Conservation (phyloP, 30 jellyfish, hydroid and myxozoan species). For the Hydractinia symbiolongicarpus region DNA sequence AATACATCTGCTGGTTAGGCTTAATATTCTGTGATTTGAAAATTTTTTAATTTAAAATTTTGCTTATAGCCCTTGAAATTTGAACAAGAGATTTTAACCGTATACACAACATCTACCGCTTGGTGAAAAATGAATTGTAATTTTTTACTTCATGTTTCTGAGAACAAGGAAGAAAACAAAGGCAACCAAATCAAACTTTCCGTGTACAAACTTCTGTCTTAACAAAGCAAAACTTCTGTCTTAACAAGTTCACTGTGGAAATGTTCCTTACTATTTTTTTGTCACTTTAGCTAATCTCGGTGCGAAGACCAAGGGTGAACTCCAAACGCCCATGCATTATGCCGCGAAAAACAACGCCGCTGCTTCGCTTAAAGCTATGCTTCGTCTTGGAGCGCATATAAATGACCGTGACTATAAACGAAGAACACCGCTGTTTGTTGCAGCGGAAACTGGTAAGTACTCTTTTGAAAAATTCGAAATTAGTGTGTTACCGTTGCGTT, state of each 20-base stretch:
- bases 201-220: too few species aligned
- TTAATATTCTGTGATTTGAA: too few species aligned
- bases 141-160: too few species aligned
- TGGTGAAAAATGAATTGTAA: too few species aligned
- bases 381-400: slow-evolving; percentile 84
- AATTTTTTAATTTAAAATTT: too few species aligned
- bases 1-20: too few species aligned
- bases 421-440: slow-evolving; percentile 94
- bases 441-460: slow-evolving; percentile 89
- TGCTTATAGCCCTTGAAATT: too few species aligned
- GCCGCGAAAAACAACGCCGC: slow-evolving; percentile 96
- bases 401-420: slow-evolving; percentile 85
- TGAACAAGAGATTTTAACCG: too few species aligned
- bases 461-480: not conserved
- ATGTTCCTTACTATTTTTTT: not conserved
- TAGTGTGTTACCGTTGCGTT: too few species aligned
- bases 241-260: slow-evolving; percentile 14
- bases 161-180: too few species aligned
- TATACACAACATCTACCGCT: too few species aligned
- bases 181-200: too few species aligned
- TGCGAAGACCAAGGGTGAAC: slow-evolving; percentile 75
- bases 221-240: not conserved
- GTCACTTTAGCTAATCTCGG: slow-evolving; percentile 63
- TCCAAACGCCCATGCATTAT: slow-evolving; percentile 94
- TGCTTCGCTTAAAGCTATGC: slow-evolving; percentile 61